phyloP scores from a whole-genome alignment of 2,888 invertebrate species.

The Ectemnius continuus region DNA sequence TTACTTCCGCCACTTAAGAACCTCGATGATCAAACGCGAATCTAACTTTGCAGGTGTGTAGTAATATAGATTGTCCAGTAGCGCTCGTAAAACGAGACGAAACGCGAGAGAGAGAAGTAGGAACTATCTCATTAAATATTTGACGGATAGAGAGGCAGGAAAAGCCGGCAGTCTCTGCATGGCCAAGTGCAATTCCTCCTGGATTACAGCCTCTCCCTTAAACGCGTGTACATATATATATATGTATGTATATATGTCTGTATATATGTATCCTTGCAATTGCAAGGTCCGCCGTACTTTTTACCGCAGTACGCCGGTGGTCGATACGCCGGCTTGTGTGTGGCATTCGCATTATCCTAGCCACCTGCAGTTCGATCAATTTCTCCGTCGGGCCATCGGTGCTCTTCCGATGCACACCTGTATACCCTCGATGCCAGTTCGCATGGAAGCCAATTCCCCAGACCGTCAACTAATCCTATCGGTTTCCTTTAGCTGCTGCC shows the following conservation, averaged over 20 bases:
- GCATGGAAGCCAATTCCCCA: background rate
- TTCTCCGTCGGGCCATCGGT: constrained; percentile 60
- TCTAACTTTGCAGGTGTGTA: background rate
- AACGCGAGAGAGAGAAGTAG: too few species aligned
- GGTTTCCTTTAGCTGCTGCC: background rate
- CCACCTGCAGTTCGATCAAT: constrained; percentile 76
- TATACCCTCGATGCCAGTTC: constrained; percentile 2
- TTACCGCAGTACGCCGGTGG: constrained; percentile 51
- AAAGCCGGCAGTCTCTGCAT: too few species aligned
- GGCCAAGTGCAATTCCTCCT: too few species aligned
- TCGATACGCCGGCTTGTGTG: constrained; percentile 43
- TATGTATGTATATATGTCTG: too few species aligned
- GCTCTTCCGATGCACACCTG: constrained; percentile 33
- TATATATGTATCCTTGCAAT: constrained; percentile 18
- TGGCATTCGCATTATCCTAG: constrained; percentile 61
- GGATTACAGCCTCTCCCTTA: background rate
- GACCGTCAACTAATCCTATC: background rate
- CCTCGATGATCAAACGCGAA: background rate
- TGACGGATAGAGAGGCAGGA: too few species aligned
- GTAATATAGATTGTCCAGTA: background rate
- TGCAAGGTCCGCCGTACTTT: constrained; percentile 32
- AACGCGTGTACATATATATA: background rate
- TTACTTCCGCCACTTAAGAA: too few species aligned
- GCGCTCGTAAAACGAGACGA: background rate
- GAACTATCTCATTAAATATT: too few species aligned